A percentile compares a stretch with the other conserved stretches of the same genome.
Conservation (phyloP, 2,888 invertebrate species). For the Meliscaeva auricollis region DNA sequence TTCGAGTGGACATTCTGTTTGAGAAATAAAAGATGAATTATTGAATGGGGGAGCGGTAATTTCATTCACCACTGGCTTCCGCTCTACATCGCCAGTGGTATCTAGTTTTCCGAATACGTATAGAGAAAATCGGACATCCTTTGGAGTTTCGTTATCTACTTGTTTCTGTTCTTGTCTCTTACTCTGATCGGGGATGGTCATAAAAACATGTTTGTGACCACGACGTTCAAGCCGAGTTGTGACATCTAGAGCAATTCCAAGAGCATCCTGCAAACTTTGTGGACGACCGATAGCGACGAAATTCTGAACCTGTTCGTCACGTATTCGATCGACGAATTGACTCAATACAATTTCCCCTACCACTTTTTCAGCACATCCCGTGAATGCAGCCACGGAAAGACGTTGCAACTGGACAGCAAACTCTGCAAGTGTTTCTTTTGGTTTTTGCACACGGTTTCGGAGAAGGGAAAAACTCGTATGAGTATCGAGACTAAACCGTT, state of each 20-base stretch:
- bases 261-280: conserved; percentile 2
- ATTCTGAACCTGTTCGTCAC: conserved; percentile 16
- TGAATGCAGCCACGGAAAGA: background rate
- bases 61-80: background rate
- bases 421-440: background rate
- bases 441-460: background rate
- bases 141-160: no score
- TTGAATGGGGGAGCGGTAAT: background rate
- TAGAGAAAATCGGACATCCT: no score
- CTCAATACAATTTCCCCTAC: conserved; percentile 10
- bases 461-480: background rate
- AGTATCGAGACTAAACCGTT: background rate
- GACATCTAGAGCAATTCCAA: conserved; percentile 1
- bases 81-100: background rate
- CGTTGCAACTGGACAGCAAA: background rate
- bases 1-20: background rate
- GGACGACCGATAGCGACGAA: background rate
- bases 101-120: background rate
- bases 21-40: background rate
- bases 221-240: conserved; percentile 14
- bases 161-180: background rate
- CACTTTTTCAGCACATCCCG: background rate
- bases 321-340: conserved; percentile 15
- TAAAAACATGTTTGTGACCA: background rate
- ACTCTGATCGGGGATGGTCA: background rate